phyloP scores from a whole-genome alignment of 2,888 invertebrate species.

The Beris chalybata region DNA sequence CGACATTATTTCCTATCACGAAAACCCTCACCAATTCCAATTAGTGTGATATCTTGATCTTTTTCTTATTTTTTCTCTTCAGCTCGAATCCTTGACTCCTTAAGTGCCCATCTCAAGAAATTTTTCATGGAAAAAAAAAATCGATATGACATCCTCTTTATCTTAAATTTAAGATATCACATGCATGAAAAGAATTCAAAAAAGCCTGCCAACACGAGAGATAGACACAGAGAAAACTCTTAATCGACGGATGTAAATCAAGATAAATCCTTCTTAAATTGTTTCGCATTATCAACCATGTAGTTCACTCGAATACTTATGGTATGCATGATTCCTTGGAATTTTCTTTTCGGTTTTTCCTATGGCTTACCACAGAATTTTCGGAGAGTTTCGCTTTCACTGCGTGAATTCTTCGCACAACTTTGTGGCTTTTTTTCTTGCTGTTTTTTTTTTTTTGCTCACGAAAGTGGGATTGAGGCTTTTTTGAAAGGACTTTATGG shows the following conservation, averaged over 20 bases:
- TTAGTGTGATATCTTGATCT: not conserved
- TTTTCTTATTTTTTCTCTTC: too few species aligned
- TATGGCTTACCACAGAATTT: too few species aligned
- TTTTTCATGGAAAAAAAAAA: not conserved
- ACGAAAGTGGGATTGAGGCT: not conserved
- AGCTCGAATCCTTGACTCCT: constrained; percentile 4
- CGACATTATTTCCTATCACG: constrained; percentile 1
- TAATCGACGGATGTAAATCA: constrained; percentile 40
- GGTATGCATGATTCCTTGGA: constrained; percentile 23
- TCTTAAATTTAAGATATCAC: constrained; percentile 24
- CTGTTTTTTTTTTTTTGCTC: too few species aligned
- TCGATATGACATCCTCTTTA: constrained; percentile 23
- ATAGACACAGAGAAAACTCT: constrained; percentile 24
- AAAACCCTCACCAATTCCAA: constrained; percentile 17
- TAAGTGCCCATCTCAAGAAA: constrained; percentile 15
- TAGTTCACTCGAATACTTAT: constrained; percentile 25
- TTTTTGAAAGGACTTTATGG: constrained; percentile 11
- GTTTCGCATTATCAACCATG: constrained; percentile 39
- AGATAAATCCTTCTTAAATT: constrained; percentile 41
- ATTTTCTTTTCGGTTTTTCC: not conserved
- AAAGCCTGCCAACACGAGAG: constrained; percentile 3
- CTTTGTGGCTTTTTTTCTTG: not conserved
- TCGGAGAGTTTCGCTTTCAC: not conserved
- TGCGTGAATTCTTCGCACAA: constrained; percentile 6
- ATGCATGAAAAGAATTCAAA: constrained; percentile 1